phyloP scores from a whole-genome alignment of 2,888 invertebrate genomes.

The Caenorhabditis sp. region DNA sequence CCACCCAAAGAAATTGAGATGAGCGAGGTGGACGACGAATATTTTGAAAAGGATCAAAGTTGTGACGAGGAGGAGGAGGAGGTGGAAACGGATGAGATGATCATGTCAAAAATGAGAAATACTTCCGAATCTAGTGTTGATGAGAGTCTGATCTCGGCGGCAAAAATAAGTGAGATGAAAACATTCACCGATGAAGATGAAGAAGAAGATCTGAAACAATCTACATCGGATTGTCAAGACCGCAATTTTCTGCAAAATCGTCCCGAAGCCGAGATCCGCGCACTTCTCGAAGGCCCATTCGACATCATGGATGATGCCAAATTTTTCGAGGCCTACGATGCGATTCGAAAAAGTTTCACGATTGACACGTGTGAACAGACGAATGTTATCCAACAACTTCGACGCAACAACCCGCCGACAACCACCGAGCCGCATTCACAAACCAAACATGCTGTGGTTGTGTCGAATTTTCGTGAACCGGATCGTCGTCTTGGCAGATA shows the following conservation, averaged over 20 bases:
- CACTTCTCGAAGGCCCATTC: slow-evolving; percentile 7
- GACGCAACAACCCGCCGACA: neutral
- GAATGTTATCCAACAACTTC: slow-evolving; percentile 2
- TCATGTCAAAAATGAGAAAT: no score
- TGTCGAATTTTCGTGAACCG: slow-evolving; percentile 38
- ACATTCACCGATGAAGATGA: neutral
- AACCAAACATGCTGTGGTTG: slow-evolving; percentile 20
- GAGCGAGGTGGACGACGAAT: neutral
- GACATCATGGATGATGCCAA: slow-evolving; percentile 7
- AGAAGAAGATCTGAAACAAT: neutral
- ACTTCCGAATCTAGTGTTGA: no score
- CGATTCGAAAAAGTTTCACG: slow-evolving; percentile 5
- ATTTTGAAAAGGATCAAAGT: no score
- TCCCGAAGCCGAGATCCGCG: slow-evolving; percentile 15
- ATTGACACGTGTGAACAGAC: neutral
- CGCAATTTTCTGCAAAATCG: slow-evolving; percentile 22
- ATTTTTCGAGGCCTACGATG: slow-evolving; percentile 34
- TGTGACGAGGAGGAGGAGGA: no score
- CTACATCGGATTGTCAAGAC: neutral
- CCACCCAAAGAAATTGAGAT: neutral
- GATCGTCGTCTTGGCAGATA: slow-evolving; percentile 31
- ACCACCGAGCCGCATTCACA: slow-evolving; percentile 6
- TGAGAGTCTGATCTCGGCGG: no score
- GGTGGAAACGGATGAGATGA: no score
- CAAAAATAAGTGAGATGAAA: no score